Evolutionary conservation across 2,797 vertebrate species (phyloP), one percentile per base, ranked within the genome.

Genomic region (Antrozous pallidus): DNA sequence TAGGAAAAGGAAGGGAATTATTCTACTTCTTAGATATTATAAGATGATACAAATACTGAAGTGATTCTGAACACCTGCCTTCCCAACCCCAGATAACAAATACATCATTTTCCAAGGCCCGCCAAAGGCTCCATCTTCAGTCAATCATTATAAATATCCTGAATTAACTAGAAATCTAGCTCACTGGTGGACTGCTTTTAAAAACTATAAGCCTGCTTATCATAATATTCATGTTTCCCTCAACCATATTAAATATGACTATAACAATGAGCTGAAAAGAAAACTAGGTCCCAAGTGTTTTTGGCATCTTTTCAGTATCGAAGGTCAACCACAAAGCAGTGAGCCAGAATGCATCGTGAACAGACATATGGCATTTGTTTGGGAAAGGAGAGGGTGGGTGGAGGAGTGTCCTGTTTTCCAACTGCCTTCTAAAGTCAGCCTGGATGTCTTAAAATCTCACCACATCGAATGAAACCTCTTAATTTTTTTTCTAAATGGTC

Each of bases 211-310:
- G 28, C 93, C 84, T 61, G 81, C n/a, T 90, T 88, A 71, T 92
- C 95, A 94, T 88, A 80, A 73, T 94, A 81, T 85, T 79, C 31
- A 47, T 91, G 95, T 96, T 80, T 94, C 90, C 65, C 71, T 95
- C 83, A 92, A n/a, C 84, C 77, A 70, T 95, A 92, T 97, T 95
- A 97, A 95, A 96, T 94, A 96, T 77, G 88, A 96, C 65, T 92
- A 40, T 94, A 96, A 91, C 70, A 89, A 95, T 82, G 67, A 95
- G 75, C 88, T 96, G 75, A 96, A 96, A 95, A 88, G 94, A 96
- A 97, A 98, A 97, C 94, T 82, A 95, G 91, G 96, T 96, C 94
- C 95, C 95, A 84, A 95, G 94, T 94, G 92, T 94, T 90, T 90
- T 67, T 89, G 96, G 95, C 95, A 94, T 95, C 90, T 95, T 96